Evolutionary conservation across 2,888 invertebrate species (phyloP), one percentile per base, ranked within the genome.

Genomic region (Scaptomyza polygonia): DNA sequence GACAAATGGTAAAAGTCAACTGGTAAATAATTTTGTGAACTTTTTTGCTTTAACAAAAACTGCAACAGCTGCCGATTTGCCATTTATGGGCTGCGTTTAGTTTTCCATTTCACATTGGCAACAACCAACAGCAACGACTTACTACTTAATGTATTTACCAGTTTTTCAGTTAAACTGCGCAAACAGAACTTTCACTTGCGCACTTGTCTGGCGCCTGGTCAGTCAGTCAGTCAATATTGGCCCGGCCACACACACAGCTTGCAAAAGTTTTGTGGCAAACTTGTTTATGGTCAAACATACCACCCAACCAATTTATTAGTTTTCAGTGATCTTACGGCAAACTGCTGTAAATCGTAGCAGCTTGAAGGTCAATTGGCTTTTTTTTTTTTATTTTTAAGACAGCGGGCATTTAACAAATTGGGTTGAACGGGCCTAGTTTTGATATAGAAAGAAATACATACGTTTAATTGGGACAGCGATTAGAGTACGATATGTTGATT

Each of bases 1-100:
- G 48, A 52, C 72, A 74, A 87, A 83, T 83, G 88, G 87, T 83
- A 83, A 87, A 83, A 83, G 83, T 87, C 83, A 87, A 82, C 63
- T 59, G 67, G 72, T 63, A 67, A 63, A 79, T 69, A 71, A 79
- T 82, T 76, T 80, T 56, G 66, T 68, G 45, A 72, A 63, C 55
- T 72, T 75, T 69, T 77, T 65, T n/a, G 9, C 42, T 9, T 0
- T 12, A 14, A 7, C 49, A 30, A 14, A 39, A 42, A 12, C 25
- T 25, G 25, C 45, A 36, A 48, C 48, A 64, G 61, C 82, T 79
- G 79, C 79, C 67, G 66, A 64, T 48, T 69, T 78, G 77, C 82
- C 87, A 77, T 86, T 82, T 87, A 77, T 73, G 79, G 79, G 45
- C 69, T 30, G 56, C 64, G 64, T 63, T 83, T 72, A 79, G 85